Evolutionary conservation across 2,797 vertebrate species (phyloP), one percentile per base, ranked within the genome.

Genomic region (Chromobotia macracanthus): DNA sequence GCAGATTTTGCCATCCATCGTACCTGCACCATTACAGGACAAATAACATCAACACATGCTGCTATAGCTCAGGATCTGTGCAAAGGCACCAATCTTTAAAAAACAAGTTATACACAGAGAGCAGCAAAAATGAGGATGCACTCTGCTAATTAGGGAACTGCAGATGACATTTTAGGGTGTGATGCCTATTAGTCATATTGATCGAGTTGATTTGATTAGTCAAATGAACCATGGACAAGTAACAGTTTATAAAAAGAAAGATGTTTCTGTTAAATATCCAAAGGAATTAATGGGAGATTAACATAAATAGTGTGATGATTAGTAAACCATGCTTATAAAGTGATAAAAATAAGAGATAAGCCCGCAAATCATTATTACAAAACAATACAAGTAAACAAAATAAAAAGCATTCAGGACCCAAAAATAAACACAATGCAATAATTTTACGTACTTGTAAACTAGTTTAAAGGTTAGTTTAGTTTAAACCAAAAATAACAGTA

Each of bases 101-200:
- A 58, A 80, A 0, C n/a, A 19, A 48, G 3, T 15, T 58, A 58
- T 51, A 21, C 18, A 77, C n/a, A 16, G 61, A 50, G 35, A 46
- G 21, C 31, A 31, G 31, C 21, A 56, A 31, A 67, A 63, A 23
- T 65, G 68, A 82, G 83, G 72, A 64, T 61, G n/a, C 1, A 10
- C 73, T 69, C n/a, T 70, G 19, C n/a, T 53, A 53, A 82, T 31
- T 73, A 84, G 76, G 76, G 2, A n/a, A 55, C 64, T 21, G 31
- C 3, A 31, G 18, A 19, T 12, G 38, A 21, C 23, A 2, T 35
- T 35, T 35, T 15, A 25, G 23, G 28, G 11, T 18, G 9, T 46
- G 11, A 25, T 46, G 50, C 58, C 7, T 28, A 31, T 31, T 31
- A 31, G 31, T n/a, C n/a, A n/a, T n/a, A n/a, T n/a, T n/a, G n/a